These are phyloP conservation scores for Argynnis bischoffii DNA, from an alignment of 2,888 invertebrate genomes.

Conservation along the genomic window DNA sequence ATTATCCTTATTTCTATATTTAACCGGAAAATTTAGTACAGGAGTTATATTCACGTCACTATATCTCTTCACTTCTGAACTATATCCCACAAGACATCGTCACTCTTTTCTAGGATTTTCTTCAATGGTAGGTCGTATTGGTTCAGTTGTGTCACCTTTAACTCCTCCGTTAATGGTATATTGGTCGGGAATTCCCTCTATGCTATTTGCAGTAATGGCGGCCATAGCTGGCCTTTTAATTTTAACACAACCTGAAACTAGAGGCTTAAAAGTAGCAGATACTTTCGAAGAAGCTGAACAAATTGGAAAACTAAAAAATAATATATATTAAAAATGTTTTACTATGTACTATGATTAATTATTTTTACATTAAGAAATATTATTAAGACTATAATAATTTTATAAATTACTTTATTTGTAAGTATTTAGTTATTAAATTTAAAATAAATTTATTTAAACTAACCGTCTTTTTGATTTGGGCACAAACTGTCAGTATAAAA, in stretches of 20 bases:
- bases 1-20: constrained; percentile 70
- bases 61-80: constrained; percentile 87
- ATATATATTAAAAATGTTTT: not conserved
- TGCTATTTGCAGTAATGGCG: constrained; percentile 68
- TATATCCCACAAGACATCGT: constrained; percentile 87
- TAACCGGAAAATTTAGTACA: constrained; percentile 85
- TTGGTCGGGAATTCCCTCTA: constrained; percentile 70
- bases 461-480: no score
- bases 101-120: constrained; percentile 86
- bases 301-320: constrained; percentile 50
- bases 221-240: constrained; percentile 63
- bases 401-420: no score
- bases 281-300: constrained; percentile 74
- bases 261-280: constrained; percentile 66
- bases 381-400: no score
- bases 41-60: constrained; percentile 85
- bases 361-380: no score
- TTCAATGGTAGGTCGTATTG: constrained; percentile 87
- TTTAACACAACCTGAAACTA: constrained; percentile 71
- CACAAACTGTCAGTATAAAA: no score
- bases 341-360: not conserved
- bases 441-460: no score
- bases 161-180: constrained; percentile 84
- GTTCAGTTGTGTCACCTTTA: constrained; percentile 86
- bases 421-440: no score